phyloP scores from a whole-genome alignment of 2,888 invertebrate species.

The Nowickia ferox region DNA sequence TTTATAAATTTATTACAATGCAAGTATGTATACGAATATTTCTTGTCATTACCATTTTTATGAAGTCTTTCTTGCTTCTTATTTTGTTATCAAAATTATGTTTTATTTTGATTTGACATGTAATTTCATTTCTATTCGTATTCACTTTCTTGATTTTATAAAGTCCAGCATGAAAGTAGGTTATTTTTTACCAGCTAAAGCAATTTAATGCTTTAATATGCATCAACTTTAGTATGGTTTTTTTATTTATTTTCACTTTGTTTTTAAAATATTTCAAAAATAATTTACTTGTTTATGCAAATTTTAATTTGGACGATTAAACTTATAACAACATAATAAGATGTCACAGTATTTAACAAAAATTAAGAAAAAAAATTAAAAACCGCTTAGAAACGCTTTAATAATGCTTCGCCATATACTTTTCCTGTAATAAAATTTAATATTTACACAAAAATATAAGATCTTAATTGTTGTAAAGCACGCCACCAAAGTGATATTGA shows the following conservation, averaged over 20 bases:
- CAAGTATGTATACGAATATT: background rate
- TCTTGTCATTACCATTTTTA: slow-evolving; percentile 27
- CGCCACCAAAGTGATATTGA: too few relatives aligned
- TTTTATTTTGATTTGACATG: slow-evolving; percentile 66
- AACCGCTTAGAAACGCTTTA: too few relatives aligned
- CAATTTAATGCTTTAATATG: slow-evolving; percentile 54
- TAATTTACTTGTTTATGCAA: slow-evolving; percentile 56
- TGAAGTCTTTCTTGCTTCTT: background rate
- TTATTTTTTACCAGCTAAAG: slow-evolving; percentile 36
- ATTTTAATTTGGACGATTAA: slow-evolving; percentile 22
- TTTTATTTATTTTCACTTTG: background rate
- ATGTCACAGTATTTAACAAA: too few relatives aligned
- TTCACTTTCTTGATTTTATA: slow-evolving; percentile 38
- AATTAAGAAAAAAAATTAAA: too few relatives aligned
- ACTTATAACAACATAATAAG: background rate
- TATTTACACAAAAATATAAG: too few relatives aligned
- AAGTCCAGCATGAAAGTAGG: slow-evolving; percentile 65
- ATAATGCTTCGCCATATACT: too few relatives aligned
- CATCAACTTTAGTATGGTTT: background rate
- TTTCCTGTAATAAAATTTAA: too few relatives aligned
- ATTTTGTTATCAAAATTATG: slow-evolving; percentile 48
- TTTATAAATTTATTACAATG: slow-evolving; percentile 6
- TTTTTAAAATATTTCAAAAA: slow-evolving; percentile 1
- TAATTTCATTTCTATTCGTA: slow-evolving; percentile 35
- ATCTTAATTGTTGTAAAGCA: too few relatives aligned